Percentiles rank a stretch among this genome's conserved stretches.
Conservation (phyloP, 2,888 invertebrate species). For the Pyrgus malvae region DNA sequence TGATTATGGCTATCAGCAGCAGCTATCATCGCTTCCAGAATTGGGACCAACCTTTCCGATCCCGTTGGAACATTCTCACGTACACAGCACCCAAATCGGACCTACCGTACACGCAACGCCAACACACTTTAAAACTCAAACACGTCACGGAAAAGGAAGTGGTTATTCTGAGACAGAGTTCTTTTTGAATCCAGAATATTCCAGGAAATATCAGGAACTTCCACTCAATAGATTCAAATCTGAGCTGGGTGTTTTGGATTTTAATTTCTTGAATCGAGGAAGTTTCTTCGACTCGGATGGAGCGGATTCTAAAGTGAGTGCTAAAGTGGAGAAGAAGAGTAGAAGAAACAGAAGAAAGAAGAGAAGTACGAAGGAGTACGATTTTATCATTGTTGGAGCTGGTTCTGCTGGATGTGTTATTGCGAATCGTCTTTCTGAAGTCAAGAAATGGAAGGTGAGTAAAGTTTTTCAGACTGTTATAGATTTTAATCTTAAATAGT, state of each 20-base stretch:
- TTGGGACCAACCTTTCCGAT: not conserved
- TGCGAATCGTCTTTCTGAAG: conserved; percentile 84
- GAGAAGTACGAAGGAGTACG: conserved; percentile 65
- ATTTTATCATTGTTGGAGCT: conserved; percentile 85
- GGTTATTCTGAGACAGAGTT: conserved; percentile 13
- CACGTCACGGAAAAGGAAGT: not conserved
- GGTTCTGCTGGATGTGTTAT: conserved; percentile 86
- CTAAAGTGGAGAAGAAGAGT: conserved; percentile 35
- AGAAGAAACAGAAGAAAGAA: conserved; percentile 48
- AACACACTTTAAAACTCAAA: not conserved
- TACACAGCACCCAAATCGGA: conserved; percentile 7
- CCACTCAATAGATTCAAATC: conserved; percentile 22
- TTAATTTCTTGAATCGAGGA: conserved; percentile 35
- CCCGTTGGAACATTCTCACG: not conserved
- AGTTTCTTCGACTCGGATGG: conserved; percentile 46
- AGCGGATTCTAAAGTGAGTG: conserved; percentile 45
- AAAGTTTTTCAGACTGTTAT: not conserved
- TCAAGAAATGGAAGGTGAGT: conserved; percentile 82
- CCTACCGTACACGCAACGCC: conserved; percentile 7
- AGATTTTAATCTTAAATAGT: too few relatives aligned
- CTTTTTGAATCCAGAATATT: conserved; percentile 3
- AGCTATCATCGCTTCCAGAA: not conserved
- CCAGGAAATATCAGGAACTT: not conserved
- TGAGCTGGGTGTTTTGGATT: conserved; percentile 29
- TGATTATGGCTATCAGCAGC: conserved; percentile 2